A percentile compares a stretch with the other conserved stretches of the same genome.
Evolutionary conservation across 2,888 invertebrate species (phyloP).

Genomic region (Balanococcus diminutus): DNA sequence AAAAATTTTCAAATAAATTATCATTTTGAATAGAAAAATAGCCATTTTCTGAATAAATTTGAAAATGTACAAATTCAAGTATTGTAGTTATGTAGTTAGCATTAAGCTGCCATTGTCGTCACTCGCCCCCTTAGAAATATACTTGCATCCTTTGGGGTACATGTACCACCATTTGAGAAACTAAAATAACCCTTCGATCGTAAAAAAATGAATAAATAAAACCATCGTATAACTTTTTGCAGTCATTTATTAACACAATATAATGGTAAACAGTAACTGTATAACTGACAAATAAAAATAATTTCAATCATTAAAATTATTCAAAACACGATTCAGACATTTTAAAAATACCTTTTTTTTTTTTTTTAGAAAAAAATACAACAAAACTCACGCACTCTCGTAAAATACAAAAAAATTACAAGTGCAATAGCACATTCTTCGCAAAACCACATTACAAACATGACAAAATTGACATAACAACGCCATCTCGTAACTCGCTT

Average conservation of each 20-base stretch:
- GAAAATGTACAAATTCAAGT: no score
- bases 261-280: constrained; percentile 54
- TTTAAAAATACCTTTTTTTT: neutral
- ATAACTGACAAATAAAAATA: constrained; percentile 51
- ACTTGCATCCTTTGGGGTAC: no score
- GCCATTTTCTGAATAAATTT: no score
- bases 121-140: no score
- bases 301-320: constrained; percentile 24
- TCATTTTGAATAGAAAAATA: no score
- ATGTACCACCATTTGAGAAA: no score
- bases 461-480: constrained; percentile 34
- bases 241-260: constrained; percentile 54
- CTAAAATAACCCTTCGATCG: neutral
- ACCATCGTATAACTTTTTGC: constrained; percentile 27
- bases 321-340: constrained; percentile 33
- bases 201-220: neutral
- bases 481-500: neutral
- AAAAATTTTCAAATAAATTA: no score
- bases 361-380: constrained; percentile 7
- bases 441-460: neutral
- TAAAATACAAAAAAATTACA: neutral
- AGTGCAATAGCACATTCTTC: neutral
- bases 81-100: no score
- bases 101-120: no score
- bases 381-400: constrained; percentile 37